A percentile compares a stretch with the other conserved stretches of the same genome.
Evolutionary conservation across 2,888 invertebrate genomes (phyloP).

Genomic region (Caenorhabditis afra): DNA sequence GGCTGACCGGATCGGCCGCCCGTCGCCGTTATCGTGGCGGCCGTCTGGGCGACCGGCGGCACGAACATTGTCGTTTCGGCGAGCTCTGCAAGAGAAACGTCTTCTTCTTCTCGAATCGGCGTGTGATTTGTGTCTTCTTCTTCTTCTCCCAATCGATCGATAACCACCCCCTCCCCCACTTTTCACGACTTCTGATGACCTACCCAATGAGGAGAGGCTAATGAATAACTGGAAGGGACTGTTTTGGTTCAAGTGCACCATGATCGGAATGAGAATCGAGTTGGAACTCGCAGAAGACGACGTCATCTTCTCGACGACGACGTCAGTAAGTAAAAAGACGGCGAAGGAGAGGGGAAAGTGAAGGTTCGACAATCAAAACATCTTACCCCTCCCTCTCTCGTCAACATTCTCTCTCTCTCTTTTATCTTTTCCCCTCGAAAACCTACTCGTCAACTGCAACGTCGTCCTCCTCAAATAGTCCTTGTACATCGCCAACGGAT

Average conservation of each 20-base stretch:
- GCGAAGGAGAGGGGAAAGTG: background rate
- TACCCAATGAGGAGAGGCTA: background rate
- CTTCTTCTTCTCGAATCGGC: no score
- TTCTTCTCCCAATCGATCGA: no score
- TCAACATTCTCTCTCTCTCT: no score
- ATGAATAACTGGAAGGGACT: background rate
- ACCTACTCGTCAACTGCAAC: conserved; percentile 49
- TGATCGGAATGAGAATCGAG: background rate
- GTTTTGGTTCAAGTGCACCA: background rate
- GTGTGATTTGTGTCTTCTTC: background rate
- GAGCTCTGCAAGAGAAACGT: conserved; percentile 24
- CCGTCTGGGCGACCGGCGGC: conserved; percentile 45
- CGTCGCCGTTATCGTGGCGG: conserved; percentile 77
- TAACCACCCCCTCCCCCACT: no score
- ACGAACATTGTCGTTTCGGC: conserved; percentile 51
- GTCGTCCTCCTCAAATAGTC: conserved; percentile 64
- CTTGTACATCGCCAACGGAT: conserved; percentile 60
- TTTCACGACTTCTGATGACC: no score
- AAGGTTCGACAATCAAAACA: background rate
- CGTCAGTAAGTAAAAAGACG: no score
- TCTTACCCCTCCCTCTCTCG: no score
- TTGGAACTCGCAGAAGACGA: background rate
- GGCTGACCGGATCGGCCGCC: conserved; percentile 84
- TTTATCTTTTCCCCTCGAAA: background rate
- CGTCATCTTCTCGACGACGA: no score